Base-by-base conservation (phyloP, 2,888 invertebrate species). In the Aporophyla lueneburgensis region DNA sequence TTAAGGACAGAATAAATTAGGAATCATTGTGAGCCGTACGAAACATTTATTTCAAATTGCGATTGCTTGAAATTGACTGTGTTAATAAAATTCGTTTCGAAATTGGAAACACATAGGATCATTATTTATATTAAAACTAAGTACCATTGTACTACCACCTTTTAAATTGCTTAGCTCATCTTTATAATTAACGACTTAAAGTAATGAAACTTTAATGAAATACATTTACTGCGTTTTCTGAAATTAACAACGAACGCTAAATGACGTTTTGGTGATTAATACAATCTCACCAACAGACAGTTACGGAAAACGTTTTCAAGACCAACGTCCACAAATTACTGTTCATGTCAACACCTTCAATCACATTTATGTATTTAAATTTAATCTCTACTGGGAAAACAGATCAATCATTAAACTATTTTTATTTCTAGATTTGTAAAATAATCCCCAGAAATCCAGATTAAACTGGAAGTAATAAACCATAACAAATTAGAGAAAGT, bases 21-120 rank as follows among this genome's bases (percentile, higher is more conserved):
- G n/a, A 76, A 76, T 71, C 67, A 59, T 24, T 59, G 49, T 76
- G 51, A 56, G 43, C 54, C 56, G 40, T 59, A 49, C n/a, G n/a
- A n/a, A 53, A 74, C 67, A 54, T 61, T 80, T 51, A 81, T 81
- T 81, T 61, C 14, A 66, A 61, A 69, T 79, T 75, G 46, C n/a
- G 16, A 67, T 14, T 40, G 51, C 33, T 51, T 24, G 51, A 33
- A 7, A 12, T 71, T 24, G 21, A 33, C n/a, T 71, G n/a, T 43
- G 21, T n/a, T 51, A 16, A 40, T 56, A 58, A 71, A 78, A 33
- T 33, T 21, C 40, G 7, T n/a, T 62, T 43, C 5, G 5, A 24
- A 76, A 21, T 68, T 59, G 16, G 10, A 51, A 67, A n/a, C 7
- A 2, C 12, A 21, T 51, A 24, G 33, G 33, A 33, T 33, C 33